Conservation (phyloP, 2,113 vertebrate species). For the rat (Rattus norvegicus) region GRCr8 NC_086033.1:66190001-66190500, state of each 20-base stretch:
- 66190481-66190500: not conserved
- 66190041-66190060: constrained; percentile 23
- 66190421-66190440: not conserved
- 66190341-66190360: not conserved
- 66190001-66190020: not conserved
- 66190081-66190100: not conserved
- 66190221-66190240: not conserved
- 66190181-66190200: not conserved
- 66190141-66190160: not conserved
- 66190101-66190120: constrained; percentile 26
- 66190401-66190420: not conserved
- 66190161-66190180: not conserved
- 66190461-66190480: not conserved
- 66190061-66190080: not conserved
- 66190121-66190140: constrained; percentile 3
- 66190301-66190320: not conserved
- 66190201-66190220: not conserved
- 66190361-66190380: not conserved
- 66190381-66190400: not conserved
- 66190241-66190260: too few relatives aligned
- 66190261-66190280: not conserved
- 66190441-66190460: not conserved
- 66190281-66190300: not conserved
- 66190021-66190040: not conserved
- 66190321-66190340: not conserved